These are phyloP conservation scores for Panulirus ornatus DNA, from an alignment of 1,140 invertebrate genomes.

Conservation along the genomic window DNA sequence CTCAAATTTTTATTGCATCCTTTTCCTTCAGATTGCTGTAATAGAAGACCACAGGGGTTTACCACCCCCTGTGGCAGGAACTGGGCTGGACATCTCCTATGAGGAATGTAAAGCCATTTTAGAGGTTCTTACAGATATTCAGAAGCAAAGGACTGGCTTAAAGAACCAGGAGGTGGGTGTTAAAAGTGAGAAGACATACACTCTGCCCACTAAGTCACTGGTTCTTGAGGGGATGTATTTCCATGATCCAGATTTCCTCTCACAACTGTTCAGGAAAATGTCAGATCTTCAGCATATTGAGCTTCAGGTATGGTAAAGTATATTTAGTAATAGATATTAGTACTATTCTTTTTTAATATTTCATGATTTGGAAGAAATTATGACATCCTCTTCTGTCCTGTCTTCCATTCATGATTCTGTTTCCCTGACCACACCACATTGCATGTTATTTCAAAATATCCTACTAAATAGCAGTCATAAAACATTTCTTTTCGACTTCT, in stretches of 20 bases:
- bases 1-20: background rate
- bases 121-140: constrained; percentile 18
- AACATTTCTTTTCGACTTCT: no score
- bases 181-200: background rate
- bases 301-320: constrained; percentile 35
- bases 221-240: constrained; percentile 56
- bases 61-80: background rate
- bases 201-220: constrained; percentile 37
- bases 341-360: background rate
- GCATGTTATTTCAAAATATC: no score
- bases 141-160: background rate
- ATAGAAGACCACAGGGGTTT: constrained; percentile 5
- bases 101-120: constrained; percentile 38
- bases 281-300: constrained; percentile 40
- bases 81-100: constrained; percentile 27
- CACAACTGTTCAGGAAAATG: constrained; percentile 34
- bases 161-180: background rate
- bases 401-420: no score
- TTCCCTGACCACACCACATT: no score
- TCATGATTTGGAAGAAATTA: no score
- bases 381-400: no score
- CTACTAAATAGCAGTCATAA: no score
- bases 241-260: constrained; percentile 37
- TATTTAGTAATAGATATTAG: background rate
- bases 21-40: constrained; percentile 40